Conservation (phyloP, 2,797 vertebrate genomes). For the Coccyzus lansbergi region DNA sequence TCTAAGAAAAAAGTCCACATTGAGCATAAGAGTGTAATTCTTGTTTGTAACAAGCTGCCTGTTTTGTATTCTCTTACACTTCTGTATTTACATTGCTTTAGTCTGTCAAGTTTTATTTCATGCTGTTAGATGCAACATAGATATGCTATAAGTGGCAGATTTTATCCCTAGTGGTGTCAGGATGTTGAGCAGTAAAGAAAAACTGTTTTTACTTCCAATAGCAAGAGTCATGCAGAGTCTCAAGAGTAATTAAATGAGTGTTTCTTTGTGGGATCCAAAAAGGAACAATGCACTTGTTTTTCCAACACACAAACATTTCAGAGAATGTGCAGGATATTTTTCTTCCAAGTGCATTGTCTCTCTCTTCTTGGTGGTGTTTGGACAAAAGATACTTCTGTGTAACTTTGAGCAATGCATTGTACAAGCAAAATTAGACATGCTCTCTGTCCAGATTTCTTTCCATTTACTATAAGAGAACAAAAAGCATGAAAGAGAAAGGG, state of each 20-base stretch:
- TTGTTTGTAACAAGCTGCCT: background rate
- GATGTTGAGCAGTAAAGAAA: background rate
- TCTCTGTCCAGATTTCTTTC: background rate
- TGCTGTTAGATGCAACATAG: background rate
- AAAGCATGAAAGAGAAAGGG: background rate
- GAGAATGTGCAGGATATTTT: background rate
- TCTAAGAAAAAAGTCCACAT: background rate
- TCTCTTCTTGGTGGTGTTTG: background rate
- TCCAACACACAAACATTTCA: background rate
- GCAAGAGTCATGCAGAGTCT: background rate
- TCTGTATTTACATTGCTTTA: background rate
- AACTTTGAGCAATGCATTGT: background rate
- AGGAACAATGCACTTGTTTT: background rate
- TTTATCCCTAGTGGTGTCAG: background rate
- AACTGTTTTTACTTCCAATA: background rate
- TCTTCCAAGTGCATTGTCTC: background rate
- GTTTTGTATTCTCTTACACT: background rate
- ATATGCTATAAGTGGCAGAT: background rate
- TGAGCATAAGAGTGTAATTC: background rate
- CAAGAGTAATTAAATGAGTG: background rate
- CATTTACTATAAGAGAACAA: background rate
- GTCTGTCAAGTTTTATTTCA: background rate
- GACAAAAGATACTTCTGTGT: background rate
- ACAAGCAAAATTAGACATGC: background rate
- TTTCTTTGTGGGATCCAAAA: background rate